phyloP scores from a whole-genome alignment of 1,140 invertebrate genomes.

The Aphidius ervi region DNA sequence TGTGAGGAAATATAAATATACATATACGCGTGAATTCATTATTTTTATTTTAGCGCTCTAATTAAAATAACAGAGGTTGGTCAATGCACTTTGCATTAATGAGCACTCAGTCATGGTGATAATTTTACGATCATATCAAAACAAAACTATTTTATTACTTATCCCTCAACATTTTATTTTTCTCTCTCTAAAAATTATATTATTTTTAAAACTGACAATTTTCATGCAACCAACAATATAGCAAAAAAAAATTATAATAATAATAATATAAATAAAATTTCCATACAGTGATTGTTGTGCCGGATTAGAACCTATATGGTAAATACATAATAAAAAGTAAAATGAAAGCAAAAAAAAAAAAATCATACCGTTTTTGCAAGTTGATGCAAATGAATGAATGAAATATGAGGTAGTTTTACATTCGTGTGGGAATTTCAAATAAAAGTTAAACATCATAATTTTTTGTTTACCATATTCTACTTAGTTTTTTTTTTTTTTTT shows the following conservation, averaged over 20 bases:
- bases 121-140: slow-evolving; percentile 29
- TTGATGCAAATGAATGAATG: no score
- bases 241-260: slow-evolving; percentile 8
- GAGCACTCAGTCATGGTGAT: slow-evolving; percentile 29
- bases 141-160: slow-evolving; percentile 1
- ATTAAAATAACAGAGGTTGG: slow-evolving; percentile 10
- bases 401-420: no score
- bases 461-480: no score
- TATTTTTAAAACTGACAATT: slow-evolving; percentile 3
- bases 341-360: no score
- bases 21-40: no score
- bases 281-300: slow-evolving; percentile 6
- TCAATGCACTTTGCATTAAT: slow-evolving; percentile 17
- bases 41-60: background rate
- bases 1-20: no score
- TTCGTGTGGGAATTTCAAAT: no score
- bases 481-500: no score
- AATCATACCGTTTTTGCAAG: no score
- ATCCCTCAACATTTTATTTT: slow-evolving; percentile 16
- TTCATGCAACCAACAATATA: background rate
- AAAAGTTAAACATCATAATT: no score
- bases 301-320: no score
- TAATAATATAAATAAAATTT: slow-evolving; percentile 1
- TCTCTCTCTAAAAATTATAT: slow-evolving; percentile 14
- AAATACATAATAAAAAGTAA: no score